These are phyloP conservation scores for Babyrousa celebensis DNA, from an alignment of 2,797 vertebrate genomes.

Conservation along the genomic window DNA sequence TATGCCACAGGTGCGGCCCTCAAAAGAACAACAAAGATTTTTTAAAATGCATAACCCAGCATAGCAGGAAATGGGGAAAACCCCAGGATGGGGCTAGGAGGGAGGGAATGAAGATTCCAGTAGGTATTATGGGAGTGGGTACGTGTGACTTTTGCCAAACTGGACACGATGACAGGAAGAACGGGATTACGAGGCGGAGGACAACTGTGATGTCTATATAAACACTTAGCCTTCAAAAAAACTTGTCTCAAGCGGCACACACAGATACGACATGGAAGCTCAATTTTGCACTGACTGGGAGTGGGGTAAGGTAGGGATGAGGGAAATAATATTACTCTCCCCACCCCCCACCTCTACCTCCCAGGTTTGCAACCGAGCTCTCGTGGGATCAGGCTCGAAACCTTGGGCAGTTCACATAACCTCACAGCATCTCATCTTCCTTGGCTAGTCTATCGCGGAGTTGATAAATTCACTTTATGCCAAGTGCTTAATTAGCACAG, in stretches of 20 bases:
- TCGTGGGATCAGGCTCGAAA: background rate
- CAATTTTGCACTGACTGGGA: background rate
- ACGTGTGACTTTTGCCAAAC: background rate
- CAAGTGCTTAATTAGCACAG: background rate
- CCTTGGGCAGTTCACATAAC: background rate
- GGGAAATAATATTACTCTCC: background rate
- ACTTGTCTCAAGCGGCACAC: background rate
- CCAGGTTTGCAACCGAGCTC: background rate
- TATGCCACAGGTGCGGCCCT: no score
- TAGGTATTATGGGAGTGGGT: background rate
- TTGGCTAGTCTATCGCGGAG: background rate
- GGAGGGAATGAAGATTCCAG: background rate
- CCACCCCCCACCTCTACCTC: background rate
- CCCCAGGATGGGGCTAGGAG: background rate
- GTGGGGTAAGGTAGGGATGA: no score
- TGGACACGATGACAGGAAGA: background rate
- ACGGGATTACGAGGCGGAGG: background rate
- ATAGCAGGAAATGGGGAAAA: background rate
- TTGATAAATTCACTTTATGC: background rate
- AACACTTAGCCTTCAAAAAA: background rate
- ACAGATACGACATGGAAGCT: background rate
- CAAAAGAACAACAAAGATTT: background rate
- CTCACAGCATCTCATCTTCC: background rate
- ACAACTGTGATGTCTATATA: background rate
- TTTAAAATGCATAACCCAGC: background rate